Evolutionary conservation across 2,797 vertebrate genomes (phyloP), one percentile per base, ranked within the genome.

Genomic region (Labroides dimidiatus): DNA sequence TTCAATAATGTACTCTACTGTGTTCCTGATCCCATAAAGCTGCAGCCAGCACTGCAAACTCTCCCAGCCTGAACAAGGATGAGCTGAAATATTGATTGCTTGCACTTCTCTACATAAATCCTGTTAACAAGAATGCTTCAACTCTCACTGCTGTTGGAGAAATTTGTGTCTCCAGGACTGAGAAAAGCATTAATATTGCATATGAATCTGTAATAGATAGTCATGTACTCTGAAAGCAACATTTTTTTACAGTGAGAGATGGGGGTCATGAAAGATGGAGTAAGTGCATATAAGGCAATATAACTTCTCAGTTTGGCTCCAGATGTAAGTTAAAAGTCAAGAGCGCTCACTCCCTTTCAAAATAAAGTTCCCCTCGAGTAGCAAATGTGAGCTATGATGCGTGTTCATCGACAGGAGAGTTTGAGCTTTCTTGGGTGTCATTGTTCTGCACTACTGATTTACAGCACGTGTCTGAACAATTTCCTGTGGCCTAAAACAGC

Each of bases 401-500:
- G 19, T 23, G 43, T 67, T 77, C 71, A 69, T 69, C 3, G 49
- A 54, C 66, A 14, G 67, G 77, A 84, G 73, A 77, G 45, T 72
- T 79, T 71, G n/a, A 75, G 68, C 64, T 70, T 86, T 73, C 67
- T 52, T 21, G 13, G 60, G 73, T 81, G 77, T 69, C 71, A 76
- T 80, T 84, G 78, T 83, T 81, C 56, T 39, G 54, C 52, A 50
- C 54, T 14, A 50, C n/a, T 83, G 86, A 89, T 91, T 89, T 85
- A 82, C 69, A 44, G 59, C 67, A 69, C 30, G 44, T 62, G 82
- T 73, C 59, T 55, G 47, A 49, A 58, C 33, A 3, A 8, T 61
- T 45, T 63, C 49, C 39, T 41, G 55, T 16, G 24, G 23, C 36
- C 52, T 54, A 17, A 74, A 43, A 77, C 61, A 55, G 45, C 44